Base-by-base conservation (phyloP, 2,888 invertebrate genomes). In the Carcina quercana region DNA sequence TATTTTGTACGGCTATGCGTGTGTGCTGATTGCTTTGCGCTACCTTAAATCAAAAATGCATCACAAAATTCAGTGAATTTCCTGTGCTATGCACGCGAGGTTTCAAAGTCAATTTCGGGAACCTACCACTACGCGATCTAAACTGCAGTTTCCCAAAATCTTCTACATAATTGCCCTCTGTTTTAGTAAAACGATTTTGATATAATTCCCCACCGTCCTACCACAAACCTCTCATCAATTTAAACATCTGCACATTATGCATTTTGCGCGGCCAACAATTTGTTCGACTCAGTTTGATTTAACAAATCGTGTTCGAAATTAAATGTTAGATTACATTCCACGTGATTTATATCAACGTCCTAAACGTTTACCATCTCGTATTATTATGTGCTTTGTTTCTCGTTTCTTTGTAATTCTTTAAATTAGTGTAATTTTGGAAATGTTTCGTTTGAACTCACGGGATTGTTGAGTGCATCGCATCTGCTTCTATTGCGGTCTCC, bases 241-340 rank as follows among this genome's bases (percentile, higher is more conserved):
- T 70, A 75, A 78, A 79, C 69, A 69, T 72, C 65, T 65, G 63
- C 64, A 63, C 66, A 73, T 78, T 78, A 79, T 68, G 67, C 68
- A 64, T 72, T 80, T 79, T 68, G 62, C 63, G 59, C 50, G 66
- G 59, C 65, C 59, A 56, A 51, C 69, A 76, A 75, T 82, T 79
- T 67, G 46, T 43, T 53, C 47, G 48, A 59, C 57, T 59, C 61
- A 64, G 62, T 73, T 74, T 74, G 59, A 70, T 79, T 76, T 66
- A 61, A 61, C 47, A 68, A 72, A 76, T 66, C 66, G 59, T 58
- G 15, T 38, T 47, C 37, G 42, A 50, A 45, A 46, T 52, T 50
- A 60, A 64, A 65, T 57, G 45, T 59, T 59, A 54, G 56, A 64
- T 62, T 54, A 47, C 46, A 48, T 54, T 53, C 50, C 45, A 42